Evolutionary conservation across 1,140 invertebrate genomes (phyloP).

Genomic region (Maconellicoccus hirsutus): DNA sequence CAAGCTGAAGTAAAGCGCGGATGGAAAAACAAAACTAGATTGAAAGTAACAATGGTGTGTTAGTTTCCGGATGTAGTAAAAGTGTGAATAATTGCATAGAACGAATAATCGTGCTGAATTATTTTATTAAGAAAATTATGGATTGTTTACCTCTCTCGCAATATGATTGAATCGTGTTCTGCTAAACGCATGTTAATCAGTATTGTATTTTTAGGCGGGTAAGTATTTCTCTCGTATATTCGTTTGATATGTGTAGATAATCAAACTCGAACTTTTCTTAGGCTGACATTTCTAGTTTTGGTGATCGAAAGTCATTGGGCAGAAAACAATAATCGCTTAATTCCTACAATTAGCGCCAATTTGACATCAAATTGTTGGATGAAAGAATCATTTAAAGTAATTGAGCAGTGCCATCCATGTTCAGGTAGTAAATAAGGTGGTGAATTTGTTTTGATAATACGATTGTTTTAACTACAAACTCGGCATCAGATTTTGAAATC

Average conservation of each 20-base stretch:
- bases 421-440: constrained; percentile 39
- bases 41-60: no score
- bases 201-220: constrained; percentile 32
- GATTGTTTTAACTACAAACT: background rate
- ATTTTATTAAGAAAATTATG: background rate
- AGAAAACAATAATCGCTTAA: constrained; percentile 34
- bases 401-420: constrained; percentile 67
- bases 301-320: constrained; percentile 66
- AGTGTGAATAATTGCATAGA: no score
- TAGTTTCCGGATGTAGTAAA: no score
- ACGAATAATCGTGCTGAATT: no score
- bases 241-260: background rate
- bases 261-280: constrained; percentile 35
- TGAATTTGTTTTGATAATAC: constrained; percentile 23
- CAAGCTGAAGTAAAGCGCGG: no score
- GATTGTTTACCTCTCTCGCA: background rate
- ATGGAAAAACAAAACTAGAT: no score
- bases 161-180: constrained; percentile 30
- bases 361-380: constrained; percentile 42
- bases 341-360: constrained; percentile 1
- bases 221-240: constrained; percentile 24
- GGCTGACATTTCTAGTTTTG: constrained; percentile 60
- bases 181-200: constrained; percentile 31
- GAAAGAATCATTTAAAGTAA: constrained; percentile 52
- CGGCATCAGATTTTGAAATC: constrained; percentile 48